Conservation (phyloP, 2,797 vertebrate genomes). For the Lutjanus argentimaculatus region DNA sequence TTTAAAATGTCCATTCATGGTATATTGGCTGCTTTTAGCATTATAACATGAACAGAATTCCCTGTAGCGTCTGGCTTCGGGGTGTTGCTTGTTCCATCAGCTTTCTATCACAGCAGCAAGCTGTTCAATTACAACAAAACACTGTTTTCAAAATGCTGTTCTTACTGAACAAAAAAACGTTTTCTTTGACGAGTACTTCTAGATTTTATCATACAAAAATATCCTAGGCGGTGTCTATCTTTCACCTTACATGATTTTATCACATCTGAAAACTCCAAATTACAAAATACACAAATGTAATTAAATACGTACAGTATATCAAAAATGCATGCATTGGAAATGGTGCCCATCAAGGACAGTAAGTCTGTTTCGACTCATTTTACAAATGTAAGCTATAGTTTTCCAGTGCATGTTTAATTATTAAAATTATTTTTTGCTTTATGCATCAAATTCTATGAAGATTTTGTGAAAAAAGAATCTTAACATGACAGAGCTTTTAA, state of each 20-base stretch:
- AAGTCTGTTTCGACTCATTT: conserved; percentile 36
- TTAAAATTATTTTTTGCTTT: conserved; percentile 7
- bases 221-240: conserved; percentile 49
- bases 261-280: conserved; percentile 74
- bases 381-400: conserved; percentile 40
- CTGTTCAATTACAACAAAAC: conserved; percentile 37
- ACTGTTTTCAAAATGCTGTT: conserved; percentile 45
- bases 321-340: conserved; percentile 66
- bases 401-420: conserved; percentile 67
- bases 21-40: neutral
- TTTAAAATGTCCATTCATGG: conserved; percentile 3
- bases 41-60: neutral
- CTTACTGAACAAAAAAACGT: conserved; percentile 29
- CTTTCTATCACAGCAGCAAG: conserved; percentile 20
- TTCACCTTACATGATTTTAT: conserved; percentile 54
- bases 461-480: conserved; percentile 32
- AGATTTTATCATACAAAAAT: conserved; percentile 72
- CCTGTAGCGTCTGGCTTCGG: neutral
- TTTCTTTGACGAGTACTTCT: conserved; percentile 17
- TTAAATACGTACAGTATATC: conserved; percentile 73
- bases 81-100: conserved; percentile 46
- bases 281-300: conserved; percentile 73
- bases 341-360: conserved; percentile 21
- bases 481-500: conserved; percentile 5
- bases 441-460: conserved; percentile 65